phyloP scores from a whole-genome alignment of 2,797 vertebrate species.

The Sebastes steindachneri region DNA sequence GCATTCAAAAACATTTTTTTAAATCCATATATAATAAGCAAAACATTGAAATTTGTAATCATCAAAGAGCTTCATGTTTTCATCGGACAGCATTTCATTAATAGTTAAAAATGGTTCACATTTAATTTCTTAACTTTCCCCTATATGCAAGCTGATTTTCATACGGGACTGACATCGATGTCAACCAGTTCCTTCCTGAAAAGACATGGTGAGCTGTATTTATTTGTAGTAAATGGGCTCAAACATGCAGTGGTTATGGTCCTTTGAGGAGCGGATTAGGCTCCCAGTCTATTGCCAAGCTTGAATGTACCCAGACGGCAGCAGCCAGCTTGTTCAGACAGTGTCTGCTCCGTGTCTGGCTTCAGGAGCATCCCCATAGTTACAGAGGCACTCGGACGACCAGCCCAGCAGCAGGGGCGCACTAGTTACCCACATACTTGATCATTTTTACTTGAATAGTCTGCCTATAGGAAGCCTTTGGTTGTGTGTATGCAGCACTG shows the following conservation, averaged over 20 bases:
- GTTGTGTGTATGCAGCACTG: not conserved
- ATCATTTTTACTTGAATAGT: constrained; percentile 1
- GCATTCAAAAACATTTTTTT: not conserved
- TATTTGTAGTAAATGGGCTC: not conserved
- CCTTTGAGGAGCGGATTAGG: constrained; percentile 37
- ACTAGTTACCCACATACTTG: constrained; percentile 17
- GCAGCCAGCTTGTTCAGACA: constrained; percentile 50
- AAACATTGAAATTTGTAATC: not conserved
- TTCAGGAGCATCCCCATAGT: constrained; percentile 74
- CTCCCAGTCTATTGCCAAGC: constrained; percentile 22
- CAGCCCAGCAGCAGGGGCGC: constrained; percentile 20
- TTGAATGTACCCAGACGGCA: constrained; percentile 49
- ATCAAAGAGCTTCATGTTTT: not conserved
- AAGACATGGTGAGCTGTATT: not conserved
- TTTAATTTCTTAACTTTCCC: not conserved
- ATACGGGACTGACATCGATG: not conserved
- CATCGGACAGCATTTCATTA: not conserved
- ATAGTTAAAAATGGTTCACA: not conserved
- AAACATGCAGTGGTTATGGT: not conserved
- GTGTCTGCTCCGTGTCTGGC: constrained; percentile 69
- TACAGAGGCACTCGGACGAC: constrained; percentile 33
- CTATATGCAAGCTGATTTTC: not conserved
- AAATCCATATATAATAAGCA: not conserved
- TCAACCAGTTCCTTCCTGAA: not conserved
- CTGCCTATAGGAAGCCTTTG: constrained; percentile 18